Evolutionary conservation across 2,113 vertebrate genomes (phyloP).

Genomic region (Pseudopipra pipra): DNA sequence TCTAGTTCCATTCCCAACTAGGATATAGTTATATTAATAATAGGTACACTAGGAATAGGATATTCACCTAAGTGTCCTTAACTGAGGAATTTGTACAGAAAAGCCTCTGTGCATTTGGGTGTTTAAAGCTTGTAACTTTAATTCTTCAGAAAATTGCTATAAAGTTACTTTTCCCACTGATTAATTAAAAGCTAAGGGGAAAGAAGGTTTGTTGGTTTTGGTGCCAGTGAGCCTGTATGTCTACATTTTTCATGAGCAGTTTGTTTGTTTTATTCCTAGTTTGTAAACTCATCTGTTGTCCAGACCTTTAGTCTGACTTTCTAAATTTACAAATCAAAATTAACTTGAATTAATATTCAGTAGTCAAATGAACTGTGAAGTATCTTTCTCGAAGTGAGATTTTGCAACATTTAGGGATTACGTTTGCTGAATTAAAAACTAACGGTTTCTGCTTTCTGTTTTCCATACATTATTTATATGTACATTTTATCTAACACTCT

Average conservation of each 20-base stretch:
- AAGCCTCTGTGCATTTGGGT: not conserved
- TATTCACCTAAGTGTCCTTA: not conserved
- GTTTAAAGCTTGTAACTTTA: not conserved
- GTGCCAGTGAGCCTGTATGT: not conserved
- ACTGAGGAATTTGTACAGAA: not conserved
- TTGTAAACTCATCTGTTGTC: not conserved
- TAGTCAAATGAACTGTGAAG: not conserved
- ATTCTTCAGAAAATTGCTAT: not conserved
- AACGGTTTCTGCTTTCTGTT: not conserved
- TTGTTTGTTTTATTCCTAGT: not conserved
- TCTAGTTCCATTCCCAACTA: not conserved
- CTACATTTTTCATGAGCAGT: not conserved
- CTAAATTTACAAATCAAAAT: not conserved
- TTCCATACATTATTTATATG: not conserved
- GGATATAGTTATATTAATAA: not conserved
- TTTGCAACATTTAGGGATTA: not conserved
- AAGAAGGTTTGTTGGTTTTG: not conserved
- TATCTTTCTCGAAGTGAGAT: not conserved
- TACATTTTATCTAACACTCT: not conserved
- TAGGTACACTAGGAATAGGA: not conserved
- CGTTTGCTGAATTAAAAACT: not conserved
- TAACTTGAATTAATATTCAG: not conserved
- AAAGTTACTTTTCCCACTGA: not conserved
- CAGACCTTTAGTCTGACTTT: not conserved
- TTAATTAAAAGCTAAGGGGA: conserved; percentile 12